These are phyloP conservation scores for Petrocephalus microphthalmus DNA, from an alignment of 2,113 vertebrate species.

Conservation along the genomic window DNA sequence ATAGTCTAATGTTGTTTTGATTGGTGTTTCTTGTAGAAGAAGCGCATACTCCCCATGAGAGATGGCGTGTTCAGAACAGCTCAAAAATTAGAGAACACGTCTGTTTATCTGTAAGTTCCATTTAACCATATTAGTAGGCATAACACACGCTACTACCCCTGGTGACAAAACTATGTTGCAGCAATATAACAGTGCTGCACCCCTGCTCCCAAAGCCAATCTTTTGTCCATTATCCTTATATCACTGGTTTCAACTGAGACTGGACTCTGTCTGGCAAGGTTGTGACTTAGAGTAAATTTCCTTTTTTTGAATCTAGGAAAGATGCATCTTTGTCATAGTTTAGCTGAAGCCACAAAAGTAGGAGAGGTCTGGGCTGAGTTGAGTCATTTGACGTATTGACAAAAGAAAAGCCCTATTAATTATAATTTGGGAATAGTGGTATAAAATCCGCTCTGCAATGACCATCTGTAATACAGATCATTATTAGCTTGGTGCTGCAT, in stretches of 20 bases:
- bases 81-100: neutral
- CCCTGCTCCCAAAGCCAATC: neutral
- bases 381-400: neutral
- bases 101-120: neutral
- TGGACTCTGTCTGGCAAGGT: neutral
- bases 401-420: neutral
- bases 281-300: neutral
- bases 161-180: neutral
- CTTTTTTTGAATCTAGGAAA: neutral
- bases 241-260: neutral
- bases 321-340: neutral
- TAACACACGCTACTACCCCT: neutral
- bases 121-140: neutral
- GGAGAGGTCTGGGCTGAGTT: neutral
- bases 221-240: neutral
- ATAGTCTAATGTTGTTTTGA: conserved; percentile 8
- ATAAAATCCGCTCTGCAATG: neutral
- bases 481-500: neutral
- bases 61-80: neutral
- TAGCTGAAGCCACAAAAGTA: neutral
- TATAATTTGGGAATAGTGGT: neutral
- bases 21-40: neutral
- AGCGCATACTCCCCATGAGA: neutral
- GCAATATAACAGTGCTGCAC: neutral
- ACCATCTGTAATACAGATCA: neutral